These are phyloP conservation scores for Laticauda laticaudata DNA, from an alignment of 2,113 vertebrate genomes.

Conservation along the genomic window DNA sequence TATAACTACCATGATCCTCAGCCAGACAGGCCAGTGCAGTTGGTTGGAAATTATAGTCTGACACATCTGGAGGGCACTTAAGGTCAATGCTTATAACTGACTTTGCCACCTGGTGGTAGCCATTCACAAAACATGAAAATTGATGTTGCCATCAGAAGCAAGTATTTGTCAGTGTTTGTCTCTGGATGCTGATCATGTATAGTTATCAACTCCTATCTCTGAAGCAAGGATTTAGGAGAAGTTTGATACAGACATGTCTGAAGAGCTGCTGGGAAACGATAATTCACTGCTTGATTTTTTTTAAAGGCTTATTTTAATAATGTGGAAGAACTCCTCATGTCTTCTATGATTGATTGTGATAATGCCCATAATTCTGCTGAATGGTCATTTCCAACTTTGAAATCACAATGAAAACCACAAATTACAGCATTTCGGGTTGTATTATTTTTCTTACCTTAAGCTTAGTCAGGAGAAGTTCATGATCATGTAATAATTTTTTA, in stretches of 20 bases:
- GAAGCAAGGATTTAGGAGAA: not conserved
- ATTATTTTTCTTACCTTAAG: constrained; percentile 79
- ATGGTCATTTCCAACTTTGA: not conserved
- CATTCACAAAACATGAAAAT: not conserved
- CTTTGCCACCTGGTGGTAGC: not conserved
- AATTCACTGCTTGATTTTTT: not conserved
- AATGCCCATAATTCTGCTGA: not conserved
- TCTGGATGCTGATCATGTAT: not conserved
- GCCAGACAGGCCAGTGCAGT: not conserved
- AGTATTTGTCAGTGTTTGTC: not conserved
- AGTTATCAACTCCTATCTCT: not conserved
- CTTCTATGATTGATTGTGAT: not conserved
- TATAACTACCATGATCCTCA: not conserved
- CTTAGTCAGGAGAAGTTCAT: constrained; percentile 81
- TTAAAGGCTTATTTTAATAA: not conserved
- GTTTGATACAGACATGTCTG: not conserved
- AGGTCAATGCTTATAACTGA: not conserved
- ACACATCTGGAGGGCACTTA: not conserved
- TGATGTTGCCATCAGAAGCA: not conserved
- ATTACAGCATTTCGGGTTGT: not conserved
- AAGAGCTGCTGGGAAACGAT: not conserved
- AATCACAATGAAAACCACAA: not conserved
- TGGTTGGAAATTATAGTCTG: not conserved
- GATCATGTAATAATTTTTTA: constrained; percentile 81
- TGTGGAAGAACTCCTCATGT: not conserved